A percentile compares a stretch with the other conserved stretches of the same genome.
Conservation (phyloP, 2,888 invertebrate species). For the Hoplodrina ambigua region DNA sequence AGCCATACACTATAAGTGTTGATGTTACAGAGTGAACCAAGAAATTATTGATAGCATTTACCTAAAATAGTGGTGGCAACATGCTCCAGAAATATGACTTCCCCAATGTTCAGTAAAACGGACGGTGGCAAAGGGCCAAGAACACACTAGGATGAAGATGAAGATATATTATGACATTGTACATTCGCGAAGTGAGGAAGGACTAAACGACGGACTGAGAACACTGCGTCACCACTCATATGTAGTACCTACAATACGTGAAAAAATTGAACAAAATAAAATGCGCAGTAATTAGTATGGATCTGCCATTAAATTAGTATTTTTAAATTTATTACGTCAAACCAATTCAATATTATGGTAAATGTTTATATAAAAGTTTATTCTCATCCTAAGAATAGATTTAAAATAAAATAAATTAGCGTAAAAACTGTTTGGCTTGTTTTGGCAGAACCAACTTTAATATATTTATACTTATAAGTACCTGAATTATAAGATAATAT, state of each 20-base stretch:
- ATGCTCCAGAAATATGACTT: slow-evolving; percentile 57
- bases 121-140: slow-evolving; percentile 54
- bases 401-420: too few relatives aligned
- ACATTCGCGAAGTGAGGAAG: slow-evolving; percentile 48
- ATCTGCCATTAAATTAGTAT: too few relatives aligned
- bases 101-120: slow-evolving; percentile 44
- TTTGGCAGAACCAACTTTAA: too few relatives aligned
- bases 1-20: not conserved
- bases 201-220: slow-evolving; percentile 31
- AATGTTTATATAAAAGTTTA: too few relatives aligned
- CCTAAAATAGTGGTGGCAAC: slow-evolving; percentile 48
- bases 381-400: too few relatives aligned
- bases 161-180: slow-evolving; percentile 59
- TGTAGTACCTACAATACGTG: slow-evolving; percentile 4
- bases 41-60: slow-evolving; percentile 56
- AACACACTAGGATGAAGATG: slow-evolving; percentile 56
- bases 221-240: slow-evolving; percentile 38
- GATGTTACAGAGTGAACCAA: not conserved
- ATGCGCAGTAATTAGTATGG: not conserved
- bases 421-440: too few relatives aligned
- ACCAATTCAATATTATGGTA: too few relatives aligned
- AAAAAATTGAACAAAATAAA: slow-evolving; percentile 2
- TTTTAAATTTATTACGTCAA: too few relatives aligned
- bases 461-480: too few relatives aligned
- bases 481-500: too few relatives aligned